Evolutionary conservation across 2,113 vertebrate species (phyloP).

Genomic region (Bos indicus): DNA sequence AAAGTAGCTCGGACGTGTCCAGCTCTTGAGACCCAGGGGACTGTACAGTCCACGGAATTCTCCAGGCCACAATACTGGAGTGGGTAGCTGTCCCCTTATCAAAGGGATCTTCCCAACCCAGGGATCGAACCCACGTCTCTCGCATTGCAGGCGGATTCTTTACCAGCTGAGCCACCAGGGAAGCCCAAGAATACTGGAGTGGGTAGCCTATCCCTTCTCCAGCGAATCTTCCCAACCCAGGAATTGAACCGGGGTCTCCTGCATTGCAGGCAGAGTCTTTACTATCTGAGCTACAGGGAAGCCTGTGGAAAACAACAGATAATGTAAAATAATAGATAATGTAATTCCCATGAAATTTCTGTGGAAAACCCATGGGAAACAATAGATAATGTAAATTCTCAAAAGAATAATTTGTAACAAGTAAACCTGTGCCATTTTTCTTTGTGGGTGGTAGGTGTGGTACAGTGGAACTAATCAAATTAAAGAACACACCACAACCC

Average conservation of each 20-base stretch:
- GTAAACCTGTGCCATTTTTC: neutral
- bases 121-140: neutral
- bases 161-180: neutral
- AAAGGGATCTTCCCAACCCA: neutral
- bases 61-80: neutral
- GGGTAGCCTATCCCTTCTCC: neutral
- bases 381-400: neutral
- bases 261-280: neutral
- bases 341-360: neutral
- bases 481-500: neutral
- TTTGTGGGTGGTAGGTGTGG: neutral
- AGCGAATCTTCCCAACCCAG: neutral
- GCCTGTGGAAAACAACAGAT: neutral
- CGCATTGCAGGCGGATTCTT: neutral
- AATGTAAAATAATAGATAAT: neutral
- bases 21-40: neutral
- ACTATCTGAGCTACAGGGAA: neutral
- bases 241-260: neutral
- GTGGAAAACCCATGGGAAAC: neutral
- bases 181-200: neutral
- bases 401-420: slow-evolving; percentile 8
- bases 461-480: neutral
- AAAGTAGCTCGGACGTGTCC: neutral
- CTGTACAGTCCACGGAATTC: neutral
- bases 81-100: neutral